A percentile compares a stretch with the other conserved stretches of the same genome.
phyloP scores from a whole-genome alignment of 1,140 invertebrate genomes.

The Cephus cinctus region DNA sequence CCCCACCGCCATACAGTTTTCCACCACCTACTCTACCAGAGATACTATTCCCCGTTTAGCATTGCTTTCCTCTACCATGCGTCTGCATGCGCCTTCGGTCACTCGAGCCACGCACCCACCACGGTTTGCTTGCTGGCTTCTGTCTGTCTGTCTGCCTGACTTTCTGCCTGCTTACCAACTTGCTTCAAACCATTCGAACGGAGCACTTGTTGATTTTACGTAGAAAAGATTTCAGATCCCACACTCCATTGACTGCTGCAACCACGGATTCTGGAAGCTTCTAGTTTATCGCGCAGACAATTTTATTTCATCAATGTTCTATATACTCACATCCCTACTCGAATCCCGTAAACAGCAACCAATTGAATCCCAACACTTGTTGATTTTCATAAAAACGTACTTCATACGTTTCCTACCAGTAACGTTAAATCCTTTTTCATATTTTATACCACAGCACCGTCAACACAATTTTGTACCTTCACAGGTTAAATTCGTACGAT shows the following conservation, averaged over 20 bases:
- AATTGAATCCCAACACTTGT: conserved; percentile 43
- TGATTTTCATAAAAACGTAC: conserved; percentile 51
- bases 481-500: too few species aligned
- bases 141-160: neutral
- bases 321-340: too few species aligned
- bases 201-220: conserved; percentile 5
- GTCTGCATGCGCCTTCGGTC: conserved; percentile 18
- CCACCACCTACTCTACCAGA: conserved; percentile 8
- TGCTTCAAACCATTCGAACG: too few species aligned
- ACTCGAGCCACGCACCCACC: conserved; percentile 33
- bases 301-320: too few species aligned
- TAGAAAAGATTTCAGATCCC: neutral
- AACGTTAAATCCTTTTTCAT: too few species aligned
- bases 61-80: conserved; percentile 7
- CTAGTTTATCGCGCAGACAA: conserved; percentile 14
- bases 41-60: conserved; percentile 7
- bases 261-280: conserved; percentile 13
- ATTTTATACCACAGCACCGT: too few species aligned
- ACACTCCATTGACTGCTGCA: too few species aligned
- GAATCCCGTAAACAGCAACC: too few species aligned
- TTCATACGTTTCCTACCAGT: too few species aligned
- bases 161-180: neutral
- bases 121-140: conserved; percentile 10
- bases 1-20: conserved; percentile 10
- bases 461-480: too few species aligned